Conservation (phyloP, 2,888 invertebrate species). For the Diplolepis rosae region DNA sequence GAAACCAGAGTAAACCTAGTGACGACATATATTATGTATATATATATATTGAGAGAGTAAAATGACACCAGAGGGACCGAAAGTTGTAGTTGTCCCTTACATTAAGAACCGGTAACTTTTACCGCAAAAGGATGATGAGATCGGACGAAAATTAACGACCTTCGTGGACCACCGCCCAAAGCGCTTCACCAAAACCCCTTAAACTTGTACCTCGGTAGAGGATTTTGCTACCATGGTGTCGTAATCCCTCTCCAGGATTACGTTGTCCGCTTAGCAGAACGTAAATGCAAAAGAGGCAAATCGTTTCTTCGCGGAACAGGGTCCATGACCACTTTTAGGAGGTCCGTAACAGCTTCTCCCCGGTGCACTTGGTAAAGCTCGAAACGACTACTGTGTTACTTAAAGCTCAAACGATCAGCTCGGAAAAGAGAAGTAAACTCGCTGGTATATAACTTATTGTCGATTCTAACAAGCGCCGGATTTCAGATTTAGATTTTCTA, state of each 20-base stretch:
- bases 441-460: conserved; percentile 19
- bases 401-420: conserved; percentile 10
- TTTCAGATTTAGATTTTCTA: conserved; percentile 13
- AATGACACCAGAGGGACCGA: conserved; percentile 35
- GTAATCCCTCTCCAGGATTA: conserved; percentile 55
- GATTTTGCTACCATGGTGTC: conserved; percentile 44
- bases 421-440: conserved; percentile 7
- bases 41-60: conserved; percentile 40
- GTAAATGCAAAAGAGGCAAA: conserved; percentile 55
- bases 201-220: conserved; percentile 51
- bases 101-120: conserved; percentile 40
- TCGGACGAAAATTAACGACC: conserved; percentile 58
- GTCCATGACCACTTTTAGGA: conserved; percentile 38
- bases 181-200: conserved; percentile 48
- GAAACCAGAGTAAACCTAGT: conserved; percentile 42
- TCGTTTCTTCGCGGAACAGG: conserved; percentile 42
- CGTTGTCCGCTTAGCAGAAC: conserved; percentile 57
- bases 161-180: conserved; percentile 48
- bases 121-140: conserved; percentile 47
- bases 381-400: conserved; percentile 25
- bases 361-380: conserved; percentile 1
- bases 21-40: conserved; percentile 39
- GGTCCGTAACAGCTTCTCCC: conserved; percentile 26
- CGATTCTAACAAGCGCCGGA: background rate
- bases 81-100: conserved; percentile 41